Evolutionary conservation across 1,140 invertebrate genomes (phyloP), one percentile per base, ranked within the genome.

Genomic region (Sitobion miscanthi): DNA sequence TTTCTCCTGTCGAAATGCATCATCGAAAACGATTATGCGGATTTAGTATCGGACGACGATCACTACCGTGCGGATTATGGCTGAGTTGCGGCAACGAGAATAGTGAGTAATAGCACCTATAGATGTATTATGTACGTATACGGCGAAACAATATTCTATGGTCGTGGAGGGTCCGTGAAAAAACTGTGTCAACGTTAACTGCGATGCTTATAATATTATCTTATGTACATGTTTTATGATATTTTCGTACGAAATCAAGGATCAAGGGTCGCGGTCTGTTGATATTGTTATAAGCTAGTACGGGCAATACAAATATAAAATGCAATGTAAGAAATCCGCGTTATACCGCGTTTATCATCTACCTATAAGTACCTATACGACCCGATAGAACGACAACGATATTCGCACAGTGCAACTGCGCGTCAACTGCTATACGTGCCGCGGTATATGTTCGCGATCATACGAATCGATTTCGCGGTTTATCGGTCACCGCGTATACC

Each of bases 21-120:
- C 23, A 23, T 62, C 88, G 52, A 90, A 90, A 57, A 30, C 52
- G 23, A 30, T n/a, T 88, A 88, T 42, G 7, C n/a, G 7, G 14
- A 57, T 90, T 90, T 57, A 90, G 52, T 57, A 42, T 90, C 88
- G 88, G 88, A 30, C 87, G 47, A n/a, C 47, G 17, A n/a, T 35
- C 47, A 87, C 47, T 21, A 20, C 47, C 86, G 86, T 21, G 47
- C 47, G 86, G 86, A 35, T 49, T 35, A 47, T 20, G 86, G 45
- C 86, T 1, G 42, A 85, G 23, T 38, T 83, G n/a, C n/a, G 4
- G 38, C 35, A 17, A 11, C 30, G n/a, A 82, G 1, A 82, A 82
- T 82, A 69, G 25, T 69, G 30, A 30, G 30, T 57, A 25, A 57
- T 25, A 25, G 57, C 25, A 57, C 49, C n/a, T 35, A n/a, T 21